Base-by-base conservation (phyloP, 2,888 invertebrate genomes). In the Sphecodes monilicornis region DNA sequence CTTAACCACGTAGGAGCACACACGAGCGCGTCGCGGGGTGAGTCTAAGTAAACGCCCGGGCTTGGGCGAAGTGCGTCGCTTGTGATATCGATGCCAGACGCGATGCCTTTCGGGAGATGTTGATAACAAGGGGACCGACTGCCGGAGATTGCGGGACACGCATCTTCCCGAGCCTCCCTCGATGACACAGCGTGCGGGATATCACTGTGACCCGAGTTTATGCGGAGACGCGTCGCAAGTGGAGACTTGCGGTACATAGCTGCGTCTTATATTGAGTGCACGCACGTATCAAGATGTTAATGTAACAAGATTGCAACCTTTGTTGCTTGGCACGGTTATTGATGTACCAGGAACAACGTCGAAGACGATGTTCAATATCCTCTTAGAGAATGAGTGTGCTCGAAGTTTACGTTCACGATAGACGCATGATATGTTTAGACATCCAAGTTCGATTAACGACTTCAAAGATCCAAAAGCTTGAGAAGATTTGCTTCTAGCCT, bases 1-100 rank as follows among this genome's bases (percentile, higher is more conserved):
- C 86, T 90, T 89, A 90, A 90, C 90, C 90, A 90, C 90, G 90
- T 90, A 89, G 90, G 39, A 87, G 90, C 86, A 81, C 85, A 87
- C 80, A 88, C 60, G 88, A 57, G 54, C 81, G 75, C 64, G 86
- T 73, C 22, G 82, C 69, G 54, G 73, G 78, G 78, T 64, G 78
- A 83, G 80, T 86, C 72, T 82, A 82, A 82, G 79, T 78, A 85
- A 85, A 85, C 86, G 76, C 39, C 26, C 26, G 36, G 36, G 66
- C 29, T 32, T 6, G 46, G 43, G 54, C 73, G 22, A 72, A 43
- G 36, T 36, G 66, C 36, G 66, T 36, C 36, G 43, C 22, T 36
- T n/a, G 32, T 54, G 71, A 75, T 78, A 78, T 82, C 79, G 79
- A 78, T 78, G 77, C 43, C 72, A 76, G 72, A 78, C 74, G 57